Base-by-base conservation (phyloP, 2,888 invertebrate genomes). In the Epinotia ramella region DNA sequence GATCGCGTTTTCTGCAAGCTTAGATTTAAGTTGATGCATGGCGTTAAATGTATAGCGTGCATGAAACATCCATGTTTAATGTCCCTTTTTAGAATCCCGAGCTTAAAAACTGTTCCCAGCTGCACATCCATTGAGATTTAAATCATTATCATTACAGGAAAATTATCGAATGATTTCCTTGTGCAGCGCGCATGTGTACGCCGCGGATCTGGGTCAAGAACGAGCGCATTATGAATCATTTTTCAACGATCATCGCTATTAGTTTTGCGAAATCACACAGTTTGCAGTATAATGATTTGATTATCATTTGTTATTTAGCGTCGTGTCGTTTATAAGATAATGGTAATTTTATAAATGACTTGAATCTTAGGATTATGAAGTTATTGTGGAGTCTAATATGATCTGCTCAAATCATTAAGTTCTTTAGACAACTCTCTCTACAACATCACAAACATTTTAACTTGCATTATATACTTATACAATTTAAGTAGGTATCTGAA, bases 131-230 rank as follows among this genome's bases (percentile, higher is more conserved):
- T 66, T 53, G 53, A 60, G 44, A 70, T 64, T 73, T 18, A 28
- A 66, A 65, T 74, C 70, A 66, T 59, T 69, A 74, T 74, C 64
- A 64, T 59, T 59, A 40, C 70, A 75, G 74, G 74, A 70, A 73
- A 75, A 75, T 70, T 18, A 75, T 75, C 60, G 53, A 64, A 57
- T 44, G 70, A 75, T 80, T 80, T 81, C 80, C 80, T 80, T 78
- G 80, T 77, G 78, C 74, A 76, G 73, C 62, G 77, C 79, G 77
- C 79, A 78, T 81, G 83, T 84, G 82, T 81, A 79, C 80, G 63
- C 73, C 69, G 70, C 60, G 74, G 73, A 86, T 79, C 81, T 88
- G 77, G 88, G 90, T 89, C 90, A 90, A 87, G 89, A 82, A 80
- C 87, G 78, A 77, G 81, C 70, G 76, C 76, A 81, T 84, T 84